Conservation (phyloP, 2,888 invertebrate species). For the Itoplectis maculator region DNA sequence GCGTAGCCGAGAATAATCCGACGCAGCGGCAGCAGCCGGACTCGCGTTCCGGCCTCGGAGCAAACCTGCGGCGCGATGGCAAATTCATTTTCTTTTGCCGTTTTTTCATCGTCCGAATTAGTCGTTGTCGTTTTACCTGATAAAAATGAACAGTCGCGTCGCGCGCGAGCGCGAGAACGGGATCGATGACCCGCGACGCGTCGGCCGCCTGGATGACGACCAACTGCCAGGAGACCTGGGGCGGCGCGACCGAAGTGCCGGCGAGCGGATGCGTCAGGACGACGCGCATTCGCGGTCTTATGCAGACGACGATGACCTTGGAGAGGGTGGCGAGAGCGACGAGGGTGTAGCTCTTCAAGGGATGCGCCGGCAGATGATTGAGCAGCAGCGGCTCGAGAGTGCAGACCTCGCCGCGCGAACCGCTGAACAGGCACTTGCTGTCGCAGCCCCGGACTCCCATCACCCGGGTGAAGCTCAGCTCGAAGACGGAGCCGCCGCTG, state of each 20-base stretch:
- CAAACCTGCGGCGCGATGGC: conserved; percentile 82
- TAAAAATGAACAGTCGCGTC: conserved; percentile 94
- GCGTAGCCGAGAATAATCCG: conserved; percentile 90
- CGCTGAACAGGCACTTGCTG: conserved; percentile 97
- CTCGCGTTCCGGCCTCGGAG: conserved; percentile 85
- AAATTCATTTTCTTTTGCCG: no score
- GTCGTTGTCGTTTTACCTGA: no score
- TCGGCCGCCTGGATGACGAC: conserved; percentile 92
- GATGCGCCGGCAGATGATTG: conserved; percentile 87
- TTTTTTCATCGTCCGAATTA: no score
- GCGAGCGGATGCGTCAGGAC: conserved; percentile 92
- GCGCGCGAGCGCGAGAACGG: conserved; percentile 95
- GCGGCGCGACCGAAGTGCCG: conserved; percentile 91
- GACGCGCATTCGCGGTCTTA: conserved; percentile 91
- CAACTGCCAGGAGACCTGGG: conserved; percentile 96
- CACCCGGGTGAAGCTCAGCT: conserved; percentile 94
- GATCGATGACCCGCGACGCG: conserved; percentile 90
- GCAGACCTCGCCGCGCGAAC: conserved; percentile 97
- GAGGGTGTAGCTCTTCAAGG: conserved; percentile 90
- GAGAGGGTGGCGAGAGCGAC: conserved; percentile 97
- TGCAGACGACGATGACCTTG: conserved; percentile 93
- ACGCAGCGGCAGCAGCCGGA: conserved; percentile 89
- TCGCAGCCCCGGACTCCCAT: conserved; percentile 95
- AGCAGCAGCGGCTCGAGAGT: conserved; percentile 89
- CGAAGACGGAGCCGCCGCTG: conserved; percentile 98